Evolutionary conservation across 53 echinoderm and acorn worm species (phyloP).

Genomic region (Mesocentrotus franciscanus): DNA sequence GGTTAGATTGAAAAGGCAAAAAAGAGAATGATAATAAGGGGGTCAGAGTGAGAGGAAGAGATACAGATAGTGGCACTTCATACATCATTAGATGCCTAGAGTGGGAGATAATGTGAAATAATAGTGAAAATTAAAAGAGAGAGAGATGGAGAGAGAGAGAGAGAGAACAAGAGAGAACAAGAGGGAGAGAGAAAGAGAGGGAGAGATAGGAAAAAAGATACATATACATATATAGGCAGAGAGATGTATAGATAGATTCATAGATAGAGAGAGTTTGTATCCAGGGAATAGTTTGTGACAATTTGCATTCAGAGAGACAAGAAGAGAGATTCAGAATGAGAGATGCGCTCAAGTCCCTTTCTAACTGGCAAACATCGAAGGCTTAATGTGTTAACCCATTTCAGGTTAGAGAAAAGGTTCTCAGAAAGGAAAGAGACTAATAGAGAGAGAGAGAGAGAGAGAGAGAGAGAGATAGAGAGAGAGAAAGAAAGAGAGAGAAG

Average conservation of each 20-base stretch:
- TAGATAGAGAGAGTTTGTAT: background rate
- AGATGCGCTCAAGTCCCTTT: constrained; percentile 39
- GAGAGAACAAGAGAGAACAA: no score
- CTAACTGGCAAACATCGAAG: constrained; percentile 28
- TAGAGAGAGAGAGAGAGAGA: background rate
- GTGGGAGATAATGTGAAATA: no score
- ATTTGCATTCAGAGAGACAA: background rate
- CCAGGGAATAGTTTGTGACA: background rate
- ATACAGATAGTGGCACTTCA: no score
- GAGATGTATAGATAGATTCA: background rate
- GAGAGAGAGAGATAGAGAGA: background rate
- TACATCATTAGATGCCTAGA: no score
- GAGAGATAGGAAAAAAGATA: no score
- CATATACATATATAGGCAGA: no score
- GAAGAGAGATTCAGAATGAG: background rate
- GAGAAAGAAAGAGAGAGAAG: background rate
- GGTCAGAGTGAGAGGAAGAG: no score
- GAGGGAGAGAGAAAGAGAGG: no score
- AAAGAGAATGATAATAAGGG: background rate
- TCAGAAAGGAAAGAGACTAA: background rate
- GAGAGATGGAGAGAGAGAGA: no score
- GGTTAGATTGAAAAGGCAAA: background rate
- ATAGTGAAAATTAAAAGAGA: no score
- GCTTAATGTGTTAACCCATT: constrained; percentile 48
- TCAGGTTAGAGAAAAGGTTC: background rate